Percentiles rank a stretch among this genome's conserved stretches.
Evolutionary conservation across 2,888 invertebrate species (phyloP).

Genomic region (Choristoneura rosaceana): DNA sequence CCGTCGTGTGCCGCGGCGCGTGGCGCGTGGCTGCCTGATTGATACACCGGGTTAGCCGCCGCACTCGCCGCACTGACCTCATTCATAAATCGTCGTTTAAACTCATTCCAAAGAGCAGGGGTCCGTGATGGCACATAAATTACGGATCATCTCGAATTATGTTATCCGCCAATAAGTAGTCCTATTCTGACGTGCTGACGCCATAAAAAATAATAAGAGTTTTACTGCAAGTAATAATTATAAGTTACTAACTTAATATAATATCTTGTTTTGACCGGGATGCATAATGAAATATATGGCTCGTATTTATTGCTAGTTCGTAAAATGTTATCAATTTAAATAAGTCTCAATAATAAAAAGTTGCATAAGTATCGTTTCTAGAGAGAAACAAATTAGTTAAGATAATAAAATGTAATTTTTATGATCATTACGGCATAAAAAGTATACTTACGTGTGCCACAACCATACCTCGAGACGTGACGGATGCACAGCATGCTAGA

Average conservation of each 20-base stretch:
- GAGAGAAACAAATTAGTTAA: not conserved
- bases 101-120: slow-evolving; percentile 72
- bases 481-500: slow-evolving; percentile 10
- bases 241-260: slow-evolving; percentile 35
- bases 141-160: slow-evolving; percentile 56
- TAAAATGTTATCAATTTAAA: slow-evolving; percentile 13
- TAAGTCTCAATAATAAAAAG: not conserved
- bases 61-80: slow-evolving; percentile 77
- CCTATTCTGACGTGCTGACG: slow-evolving; percentile 43
- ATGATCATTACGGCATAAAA: not conserved
- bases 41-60: slow-evolving; percentile 69
- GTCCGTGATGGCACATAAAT: slow-evolving; percentile 64
- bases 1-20: slow-evolving; percentile 42
- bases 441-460: not conserved
- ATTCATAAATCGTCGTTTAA: slow-evolving; percentile 82
- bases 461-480: not conserved
- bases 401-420: not conserved
- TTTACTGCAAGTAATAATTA: slow-evolving; percentile 30
- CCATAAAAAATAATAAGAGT: slow-evolving; percentile 38
- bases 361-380: not conserved
- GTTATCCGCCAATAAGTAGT: slow-evolving; percentile 45
- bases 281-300: slow-evolving; percentile 23
- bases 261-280: slow-evolving; percentile 38
- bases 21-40: slow-evolving; percentile 64
- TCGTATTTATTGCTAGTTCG: slow-evolving; percentile 42